Conservation (phyloP, 2,888 invertebrate species). For the Acleris emargana region DNA sequence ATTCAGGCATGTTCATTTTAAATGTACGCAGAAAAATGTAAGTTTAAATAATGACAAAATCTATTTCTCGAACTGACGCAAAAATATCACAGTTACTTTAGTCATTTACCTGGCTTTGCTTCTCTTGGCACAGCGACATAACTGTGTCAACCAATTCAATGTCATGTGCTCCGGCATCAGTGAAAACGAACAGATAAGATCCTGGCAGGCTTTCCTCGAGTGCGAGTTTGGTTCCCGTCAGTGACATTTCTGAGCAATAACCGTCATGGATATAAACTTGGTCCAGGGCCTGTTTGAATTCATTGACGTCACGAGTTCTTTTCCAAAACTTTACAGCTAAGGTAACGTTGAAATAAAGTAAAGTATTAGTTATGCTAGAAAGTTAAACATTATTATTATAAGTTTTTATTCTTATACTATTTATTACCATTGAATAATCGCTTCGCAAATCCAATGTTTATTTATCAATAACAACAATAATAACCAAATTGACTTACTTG, state of each 20-base stretch:
- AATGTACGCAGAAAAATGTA: too few relatives aligned
- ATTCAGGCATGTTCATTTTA: too few relatives aligned
- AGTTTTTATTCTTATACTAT: too few relatives aligned
- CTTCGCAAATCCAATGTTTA: too few relatives aligned
- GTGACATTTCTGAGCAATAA: constrained; percentile 46
- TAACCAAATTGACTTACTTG: constrained; percentile 44
- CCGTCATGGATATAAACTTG: neutral
- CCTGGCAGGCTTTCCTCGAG: constrained; percentile 43
- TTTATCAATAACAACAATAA: too few relatives aligned
- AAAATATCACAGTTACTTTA: too few relatives aligned
- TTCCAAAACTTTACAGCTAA: neutral
- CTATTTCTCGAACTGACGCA: too few relatives aligned
- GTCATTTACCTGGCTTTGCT: constrained; percentile 39
- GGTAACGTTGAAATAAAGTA: neutral
- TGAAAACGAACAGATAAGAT: constrained; percentile 52
- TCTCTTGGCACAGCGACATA: constrained; percentile 45
- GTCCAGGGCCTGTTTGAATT: constrained; percentile 15
- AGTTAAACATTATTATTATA: too few relatives aligned
- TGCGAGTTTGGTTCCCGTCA: constrained; percentile 46
- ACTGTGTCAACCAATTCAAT: constrained; percentile 30
- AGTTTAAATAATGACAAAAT: too few relatives aligned
- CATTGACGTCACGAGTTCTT: constrained; percentile 5
- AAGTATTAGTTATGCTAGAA: neutral
- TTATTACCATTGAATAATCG: too few relatives aligned
- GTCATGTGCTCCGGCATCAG: constrained; percentile 52